These are phyloP conservation scores for Diploptera punctata DNA, from an alignment of 2,888 invertebrate species.

Conservation along the genomic window DNA sequence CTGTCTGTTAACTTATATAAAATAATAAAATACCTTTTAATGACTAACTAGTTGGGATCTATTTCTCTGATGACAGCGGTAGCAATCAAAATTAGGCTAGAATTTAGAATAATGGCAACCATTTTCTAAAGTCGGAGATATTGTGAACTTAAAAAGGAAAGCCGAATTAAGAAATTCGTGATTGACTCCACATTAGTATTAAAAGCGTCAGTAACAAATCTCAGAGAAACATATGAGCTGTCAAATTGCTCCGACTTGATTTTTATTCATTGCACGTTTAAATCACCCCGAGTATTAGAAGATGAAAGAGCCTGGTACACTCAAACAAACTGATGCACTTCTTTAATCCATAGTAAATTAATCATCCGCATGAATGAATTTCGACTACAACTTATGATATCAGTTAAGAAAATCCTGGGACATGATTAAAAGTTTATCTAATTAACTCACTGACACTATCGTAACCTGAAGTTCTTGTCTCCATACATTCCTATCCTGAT, in stretches of 20 bases:
- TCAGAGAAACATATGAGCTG: background rate
- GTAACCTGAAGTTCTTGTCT: too few species aligned
- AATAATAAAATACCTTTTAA: background rate
- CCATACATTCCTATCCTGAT: too few species aligned
- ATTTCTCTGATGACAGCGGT: background rate
- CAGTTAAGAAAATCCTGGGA: too few species aligned
- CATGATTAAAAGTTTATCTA: too few species aligned
- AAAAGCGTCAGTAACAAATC: background rate
- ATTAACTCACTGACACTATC: too few species aligned
- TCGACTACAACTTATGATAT: too few species aligned
- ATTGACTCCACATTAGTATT: background rate
- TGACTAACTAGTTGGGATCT: background rate
- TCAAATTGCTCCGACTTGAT: background rate
- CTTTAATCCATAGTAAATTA: too few species aligned
- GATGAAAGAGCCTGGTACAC: background rate
- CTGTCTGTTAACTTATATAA: background rate
- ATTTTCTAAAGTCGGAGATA: background rate
- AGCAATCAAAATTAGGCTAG: slow-evolving; percentile 6
- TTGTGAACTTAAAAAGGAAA: background rate
- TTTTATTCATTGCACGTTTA: background rate
- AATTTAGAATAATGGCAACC: background rate
- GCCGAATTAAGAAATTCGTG: background rate
- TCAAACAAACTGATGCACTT: too few species aligned
- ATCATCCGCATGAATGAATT: too few species aligned
- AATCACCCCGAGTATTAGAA: background rate